Percentiles rank a stretch among this genome's conserved stretches.
These are phyloP conservation scores for Reinhardtius hippoglossoides DNA, from an alignment of 2,113 vertebrate species.

Conservation along the genomic window DNA sequence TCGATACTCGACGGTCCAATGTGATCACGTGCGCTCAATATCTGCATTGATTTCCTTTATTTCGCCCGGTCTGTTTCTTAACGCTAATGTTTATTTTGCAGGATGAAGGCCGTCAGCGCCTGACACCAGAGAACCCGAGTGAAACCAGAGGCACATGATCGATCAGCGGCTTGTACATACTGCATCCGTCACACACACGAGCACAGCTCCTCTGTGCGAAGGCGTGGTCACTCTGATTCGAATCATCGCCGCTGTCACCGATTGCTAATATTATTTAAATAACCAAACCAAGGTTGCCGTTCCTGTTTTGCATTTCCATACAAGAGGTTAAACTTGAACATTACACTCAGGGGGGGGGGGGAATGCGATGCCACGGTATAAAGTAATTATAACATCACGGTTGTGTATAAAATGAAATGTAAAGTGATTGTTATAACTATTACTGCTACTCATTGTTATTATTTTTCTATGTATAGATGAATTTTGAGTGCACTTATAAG, in stretches of 20 bases:
- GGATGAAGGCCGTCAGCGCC: constrained; percentile 56
- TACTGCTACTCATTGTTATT: constrained; percentile 77
- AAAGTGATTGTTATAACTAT: constrained; percentile 81
- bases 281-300: constrained; percentile 74
- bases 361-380: constrained; percentile 70
- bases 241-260: constrained; percentile 48
- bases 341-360: constrained; percentile 80
- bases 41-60: constrained; percentile 17
- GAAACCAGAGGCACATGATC: constrained; percentile 60
- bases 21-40: constrained; percentile 16
- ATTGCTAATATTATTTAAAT: constrained; percentile 80
- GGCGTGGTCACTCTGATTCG: constrained; percentile 66
- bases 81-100: constrained; percentile 41
- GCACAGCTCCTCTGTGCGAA: constrained; percentile 73
- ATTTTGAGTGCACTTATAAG: constrained; percentile 82
- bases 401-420: constrained; percentile 80
- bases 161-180: constrained; percentile 79
- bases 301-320: constrained; percentile 70
- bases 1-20: constrained; percentile 6
- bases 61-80: background rate
- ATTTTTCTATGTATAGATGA: constrained; percentile 82
- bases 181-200: constrained; percentile 63
- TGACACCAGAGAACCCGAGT: constrained; percentile 35
- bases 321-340: constrained; percentile 82
- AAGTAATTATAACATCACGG: constrained; percentile 55